These are phyloP conservation scores for Danio jaintianensis DNA, from an alignment of 2,797 vertebrate species.

Conservation along the genomic window DNA sequence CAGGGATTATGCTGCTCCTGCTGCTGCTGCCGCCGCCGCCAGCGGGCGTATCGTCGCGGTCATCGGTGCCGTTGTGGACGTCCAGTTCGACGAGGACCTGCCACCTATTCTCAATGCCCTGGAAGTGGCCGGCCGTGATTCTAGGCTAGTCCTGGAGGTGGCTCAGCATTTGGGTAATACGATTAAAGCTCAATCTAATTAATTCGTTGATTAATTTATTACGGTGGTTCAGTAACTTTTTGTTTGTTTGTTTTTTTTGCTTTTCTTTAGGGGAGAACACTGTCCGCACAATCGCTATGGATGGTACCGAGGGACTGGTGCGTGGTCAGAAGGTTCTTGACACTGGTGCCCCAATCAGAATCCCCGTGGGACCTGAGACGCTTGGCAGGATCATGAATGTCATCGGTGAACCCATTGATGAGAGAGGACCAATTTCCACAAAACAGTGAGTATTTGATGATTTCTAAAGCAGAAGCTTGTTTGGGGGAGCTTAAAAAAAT, in stretches of 20 bases:
- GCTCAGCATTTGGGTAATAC: constrained; percentile 91
- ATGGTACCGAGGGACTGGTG: constrained; percentile 94
- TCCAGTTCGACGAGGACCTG: constrained; percentile 95
- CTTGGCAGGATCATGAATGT: constrained; percentile 98
- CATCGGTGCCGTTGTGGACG: constrained; percentile 96
- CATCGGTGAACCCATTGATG: constrained; percentile 95
- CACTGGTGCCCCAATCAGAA: constrained; percentile 93
- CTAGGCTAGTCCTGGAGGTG: constrained; percentile 93
- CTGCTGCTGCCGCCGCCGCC: constrained; percentile 72
- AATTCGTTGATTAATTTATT: too few relatives aligned
- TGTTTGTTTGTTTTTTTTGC: too few relatives aligned
- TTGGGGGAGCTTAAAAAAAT: not conserved
- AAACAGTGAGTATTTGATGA: constrained; percentile 86
- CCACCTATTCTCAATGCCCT: constrained; percentile 97
- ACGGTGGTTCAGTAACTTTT: too few relatives aligned
- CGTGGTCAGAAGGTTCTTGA: constrained; percentile 95
- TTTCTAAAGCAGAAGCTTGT: not conserved
- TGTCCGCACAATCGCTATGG: constrained; percentile 97
- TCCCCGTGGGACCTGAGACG: constrained; percentile 96
- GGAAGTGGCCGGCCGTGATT: constrained; percentile 90
- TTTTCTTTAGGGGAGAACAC: constrained; percentile 88
- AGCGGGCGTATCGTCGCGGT: constrained; percentile 92
- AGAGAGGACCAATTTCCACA: constrained; percentile 94
- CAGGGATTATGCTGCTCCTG: constrained; percentile 88
- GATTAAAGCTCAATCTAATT: not conserved